Base-by-base conservation (phyloP, 1,140 invertebrate species). In the Pogonus chalceus region DNA sequence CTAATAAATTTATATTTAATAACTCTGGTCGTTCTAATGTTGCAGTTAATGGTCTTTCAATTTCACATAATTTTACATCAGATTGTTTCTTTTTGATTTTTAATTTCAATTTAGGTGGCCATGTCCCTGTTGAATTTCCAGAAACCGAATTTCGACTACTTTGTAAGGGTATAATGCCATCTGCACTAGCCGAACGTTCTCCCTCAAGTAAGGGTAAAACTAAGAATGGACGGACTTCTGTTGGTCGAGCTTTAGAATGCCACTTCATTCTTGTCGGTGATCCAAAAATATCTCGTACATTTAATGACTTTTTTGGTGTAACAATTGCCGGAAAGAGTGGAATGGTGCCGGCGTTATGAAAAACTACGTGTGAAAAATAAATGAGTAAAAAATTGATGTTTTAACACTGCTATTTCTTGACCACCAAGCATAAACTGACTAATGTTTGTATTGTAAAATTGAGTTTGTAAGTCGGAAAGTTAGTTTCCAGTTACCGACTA, bases 11-110 rank as follows among this genome's bases (percentile, higher is more conserved):
- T 2, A 76, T 73, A 57, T 82, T 74, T 21, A 83, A 65, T 0
- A 82, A 65, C 18, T 69, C 68, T 0, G 79, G 78, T 22, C 70
- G 72, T n/a, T 77, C 77, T 20, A 81, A 62, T 26, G 76, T 79
- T 2, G 79, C 79, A 0, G 79, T 81, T 2, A 74, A 65, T 1
- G 80, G 80, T 2, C 80, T 63, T 14, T 52, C 65, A 50, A 23
- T 22, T 20, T 49, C 54, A 43, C 37, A 14, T 31, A 7, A 7
- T 43, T 7, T 4, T 9, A 18, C 37, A 18, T 16, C 37, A 10
- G 37, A 18, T 18, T 3, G 9, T 18, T 43, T 43, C 18, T 64
- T 56, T 51, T 52, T 62, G 39, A 20, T 60, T 51, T 66, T 66
- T 23, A 66, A 65, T 7, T 71, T 60, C 23, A 69, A 68, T 50